Conservation (phyloP, 2,888 invertebrate genomes). For the Oscheius onirici region DNA sequence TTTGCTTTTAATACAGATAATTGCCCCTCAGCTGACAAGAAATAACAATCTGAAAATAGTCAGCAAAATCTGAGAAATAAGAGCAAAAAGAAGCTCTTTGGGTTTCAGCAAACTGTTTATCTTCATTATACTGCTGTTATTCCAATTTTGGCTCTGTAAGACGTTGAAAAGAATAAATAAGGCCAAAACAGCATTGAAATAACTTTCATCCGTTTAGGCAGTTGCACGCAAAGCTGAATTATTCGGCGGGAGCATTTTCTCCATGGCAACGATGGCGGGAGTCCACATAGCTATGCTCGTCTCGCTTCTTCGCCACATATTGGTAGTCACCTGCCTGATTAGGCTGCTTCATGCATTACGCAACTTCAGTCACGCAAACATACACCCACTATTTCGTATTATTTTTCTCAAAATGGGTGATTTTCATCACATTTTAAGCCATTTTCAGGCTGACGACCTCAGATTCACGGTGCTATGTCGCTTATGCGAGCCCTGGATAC, state of each 20-base stretch:
- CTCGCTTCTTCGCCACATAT: constrained; percentile 20
- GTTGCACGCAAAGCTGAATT: constrained; percentile 31
- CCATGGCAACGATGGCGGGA: constrained; percentile 27
- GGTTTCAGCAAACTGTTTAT: too few species aligned
- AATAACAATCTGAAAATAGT: too few species aligned
- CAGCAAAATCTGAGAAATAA: too few species aligned
- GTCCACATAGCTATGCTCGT: constrained; percentile 25
- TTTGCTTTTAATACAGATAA: too few species aligned
- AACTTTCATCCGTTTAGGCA: not conserved
- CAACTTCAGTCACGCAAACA: too few species aligned
- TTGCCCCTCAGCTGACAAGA: too few species aligned
- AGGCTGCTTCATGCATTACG: not conserved
- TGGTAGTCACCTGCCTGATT: constrained; percentile 15
- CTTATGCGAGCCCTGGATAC: constrained; percentile 40
- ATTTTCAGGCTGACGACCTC: not conserved
- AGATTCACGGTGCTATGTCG: constrained; percentile 12
- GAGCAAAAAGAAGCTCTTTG: too few species aligned
- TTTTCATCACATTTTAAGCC: not conserved
- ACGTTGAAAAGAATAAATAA: too few species aligned
- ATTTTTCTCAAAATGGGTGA: too few species aligned
- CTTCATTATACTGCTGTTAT: too few species aligned
- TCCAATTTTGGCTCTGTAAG: too few species aligned
- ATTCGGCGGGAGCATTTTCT: constrained; percentile 25
- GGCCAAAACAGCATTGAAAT: not conserved
- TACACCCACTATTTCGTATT: too few species aligned